Evolutionary conservation across 2,113 vertebrate species (phyloP).

Genomic region (Sinocyclocheilus maitianheensis): DNA sequence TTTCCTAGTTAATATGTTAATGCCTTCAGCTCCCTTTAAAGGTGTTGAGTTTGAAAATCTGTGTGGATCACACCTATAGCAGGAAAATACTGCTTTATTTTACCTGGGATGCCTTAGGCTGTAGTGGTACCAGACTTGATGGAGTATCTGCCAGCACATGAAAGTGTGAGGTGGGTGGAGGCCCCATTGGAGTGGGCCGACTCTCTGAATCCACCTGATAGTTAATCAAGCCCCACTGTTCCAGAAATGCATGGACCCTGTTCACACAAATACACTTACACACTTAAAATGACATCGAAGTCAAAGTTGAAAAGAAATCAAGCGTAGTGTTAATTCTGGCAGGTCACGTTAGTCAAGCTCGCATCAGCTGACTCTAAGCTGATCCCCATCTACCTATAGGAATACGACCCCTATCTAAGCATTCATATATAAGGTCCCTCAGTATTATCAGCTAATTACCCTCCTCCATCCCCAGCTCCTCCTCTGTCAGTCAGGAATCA

Average conservation of each 20-base stretch:
- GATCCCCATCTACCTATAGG: too few species aligned
- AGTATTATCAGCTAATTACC: too few species aligned
- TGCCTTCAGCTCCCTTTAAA: too few species aligned
- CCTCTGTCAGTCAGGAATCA: too few species aligned
- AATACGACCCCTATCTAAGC: too few species aligned
- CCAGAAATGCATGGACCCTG: constrained; percentile 94
- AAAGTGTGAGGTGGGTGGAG: constrained; percentile 94
- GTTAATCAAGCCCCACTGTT: constrained; percentile 97
- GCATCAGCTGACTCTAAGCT: too few species aligned
- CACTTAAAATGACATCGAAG: neutral
- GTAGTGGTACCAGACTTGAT: constrained; percentile 91
- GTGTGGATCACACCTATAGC: neutral
- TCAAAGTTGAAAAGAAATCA: neutral
- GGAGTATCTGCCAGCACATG: constrained; percentile 94
- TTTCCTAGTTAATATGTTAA: too few species aligned
- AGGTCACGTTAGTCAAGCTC: too few species aligned
- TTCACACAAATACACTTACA: constrained; percentile 9
- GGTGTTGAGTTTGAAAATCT: too few species aligned
- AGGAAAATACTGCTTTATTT: neutral
- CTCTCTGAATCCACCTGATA: constrained; percentile 98
- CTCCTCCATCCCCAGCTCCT: too few species aligned
- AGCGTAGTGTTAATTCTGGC: too few species aligned
- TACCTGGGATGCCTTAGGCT: constrained; percentile 94
- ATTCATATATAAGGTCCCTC: too few species aligned
- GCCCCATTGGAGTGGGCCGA: constrained; percentile 93